Evolutionary conservation across 2,888 invertebrate species (phyloP), one percentile per base, ranked within the genome.

Genomic region (Proisotoma minuta): DNA sequence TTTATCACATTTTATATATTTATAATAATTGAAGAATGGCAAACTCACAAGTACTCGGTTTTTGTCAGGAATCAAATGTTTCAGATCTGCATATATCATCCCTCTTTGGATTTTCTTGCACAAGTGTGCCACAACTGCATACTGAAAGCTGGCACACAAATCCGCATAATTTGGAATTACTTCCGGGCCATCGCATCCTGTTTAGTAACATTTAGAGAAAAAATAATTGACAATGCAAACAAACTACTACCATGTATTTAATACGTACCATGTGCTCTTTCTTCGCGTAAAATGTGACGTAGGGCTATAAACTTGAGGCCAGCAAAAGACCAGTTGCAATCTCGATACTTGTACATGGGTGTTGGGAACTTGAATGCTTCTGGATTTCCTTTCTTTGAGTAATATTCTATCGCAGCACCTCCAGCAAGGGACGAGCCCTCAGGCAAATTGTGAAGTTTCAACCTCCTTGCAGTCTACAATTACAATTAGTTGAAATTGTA

Each of bases 291-390:
- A 43, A 89, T 82, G 62, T 83, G 79, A 1, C 78, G 77, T 27
- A 79, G 75, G 8, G 84, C 79, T 57, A 81, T 82, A 76, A 85
- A 86, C 76, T 87, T 87, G 1, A 91, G 76, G 0, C 96, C 96
- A 69, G 91, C 82, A 77, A 95, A 91, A 78, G 93, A 94, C 76
- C 97, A 97, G 78, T 91, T 88, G 76, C 97, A 97, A 77, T 93
- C 85, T 75, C 82, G 83, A 59, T 84, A 79, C 52, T 71, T 73
- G 63, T 81, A 75, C 77, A 93, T 78, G 0, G 88, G 85, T 48
- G 83, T 74, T 0, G 85, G 82, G 75, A 93, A 88, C 24, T 81
- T 73, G 78, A 86, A 91, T 62, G 83, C 79, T 10, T 80, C 75
- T 0, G 84, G 82, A 77, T 88, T 80, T n/a, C 82, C 83, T 8